Base-by-base conservation (phyloP, 2,888 invertebrate genomes). In the Pecten maximus region DNA sequence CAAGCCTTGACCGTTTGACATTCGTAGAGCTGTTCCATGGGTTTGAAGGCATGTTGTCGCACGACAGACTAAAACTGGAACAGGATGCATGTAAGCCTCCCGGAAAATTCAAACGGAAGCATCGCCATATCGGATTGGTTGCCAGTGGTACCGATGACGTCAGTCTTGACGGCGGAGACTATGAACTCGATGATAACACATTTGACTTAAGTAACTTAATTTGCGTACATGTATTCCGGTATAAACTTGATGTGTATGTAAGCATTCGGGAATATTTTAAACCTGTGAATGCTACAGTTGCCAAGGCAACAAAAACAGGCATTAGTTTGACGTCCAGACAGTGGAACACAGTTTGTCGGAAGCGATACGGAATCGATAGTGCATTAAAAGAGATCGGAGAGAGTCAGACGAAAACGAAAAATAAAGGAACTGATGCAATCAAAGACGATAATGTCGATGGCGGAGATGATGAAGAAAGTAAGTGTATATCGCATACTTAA, bases 251-350 rank as follows among this genome's bases (percentile, higher is more conserved):
- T 40, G 60, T 89, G 6, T 88, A 88, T 8, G 88, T 91, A 4
- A 91, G 91, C 88, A 90, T 91, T 4, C 44, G 91, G 35, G 87
- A 90, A 40, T 91, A 89, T 48, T 91, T 91, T 28, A 89, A 89
- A 87, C 87, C 90, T 0, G 88, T 39, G 40, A 88, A 88, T 15
- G 35, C 89, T 2, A 86, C 86, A 8, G n/a, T 88, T 15, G 91
- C 91, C 19, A 91, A 90, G 44, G 90, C 91, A 12, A 89, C 91
- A 16, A 89, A 91, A 44, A 10, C n/a, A 12, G 91, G 91, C 15
- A 90, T 91, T 28, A 48, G 88, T 88, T 44, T 91, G 16, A 88
- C 87, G 8, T 35, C 87, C 23, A 89, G 87, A 19, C 91, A 91
- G 40, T 91, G 91, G 91, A 28, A 88, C 35, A 87, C 87, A 74